Percentiles rank a stretch among this genome's conserved stretches.
phyloP scores from a whole-genome alignment of 1,140 invertebrate genomes.

The Sitodiplosis mosellana region DNA sequence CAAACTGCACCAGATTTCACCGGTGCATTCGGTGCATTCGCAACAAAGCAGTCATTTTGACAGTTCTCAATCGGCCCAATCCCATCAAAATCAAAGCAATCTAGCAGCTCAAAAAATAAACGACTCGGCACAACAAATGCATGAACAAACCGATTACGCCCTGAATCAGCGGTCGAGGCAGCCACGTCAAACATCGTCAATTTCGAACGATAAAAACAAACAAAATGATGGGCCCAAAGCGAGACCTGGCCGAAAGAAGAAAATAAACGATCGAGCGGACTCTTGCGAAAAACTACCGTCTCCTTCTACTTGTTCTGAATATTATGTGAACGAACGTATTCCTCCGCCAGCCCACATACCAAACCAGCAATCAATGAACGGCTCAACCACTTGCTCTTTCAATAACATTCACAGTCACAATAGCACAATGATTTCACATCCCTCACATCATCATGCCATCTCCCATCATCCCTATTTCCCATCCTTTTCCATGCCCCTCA shows the following conservation, averaged over 20 bases:
- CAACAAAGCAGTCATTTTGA: no score
- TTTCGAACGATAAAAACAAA: no score
- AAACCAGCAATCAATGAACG: constrained; percentile 43
- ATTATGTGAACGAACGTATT: constrained; percentile 30
- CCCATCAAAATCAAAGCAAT: no score
- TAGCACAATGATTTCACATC: constrained; percentile 38
- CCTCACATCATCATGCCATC: constrained; percentile 34
- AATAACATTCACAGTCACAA: constrained; percentile 44
- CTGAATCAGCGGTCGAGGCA: constrained; percentile 24
- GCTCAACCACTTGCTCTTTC: constrained; percentile 34
- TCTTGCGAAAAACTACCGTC: not conserved
- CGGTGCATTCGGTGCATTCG: no score
- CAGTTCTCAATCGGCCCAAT: no score
- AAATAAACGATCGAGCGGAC: not conserved
- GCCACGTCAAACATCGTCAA: constrained; percentile 21
- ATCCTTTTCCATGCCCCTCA: constrained; percentile 42
- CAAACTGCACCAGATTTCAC: no score
- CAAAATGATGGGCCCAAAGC: no score
- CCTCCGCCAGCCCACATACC: constrained; percentile 48
- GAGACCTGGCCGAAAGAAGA: no score
- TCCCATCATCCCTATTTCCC: constrained; percentile 41
- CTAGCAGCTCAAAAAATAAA: no score
- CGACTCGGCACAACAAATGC: no score
- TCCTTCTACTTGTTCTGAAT: constrained; percentile 23
- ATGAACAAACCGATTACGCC: no score